Evolutionary conservation across 2,113 vertebrate species (phyloP).

Genomic region (Mola mola): DNA sequence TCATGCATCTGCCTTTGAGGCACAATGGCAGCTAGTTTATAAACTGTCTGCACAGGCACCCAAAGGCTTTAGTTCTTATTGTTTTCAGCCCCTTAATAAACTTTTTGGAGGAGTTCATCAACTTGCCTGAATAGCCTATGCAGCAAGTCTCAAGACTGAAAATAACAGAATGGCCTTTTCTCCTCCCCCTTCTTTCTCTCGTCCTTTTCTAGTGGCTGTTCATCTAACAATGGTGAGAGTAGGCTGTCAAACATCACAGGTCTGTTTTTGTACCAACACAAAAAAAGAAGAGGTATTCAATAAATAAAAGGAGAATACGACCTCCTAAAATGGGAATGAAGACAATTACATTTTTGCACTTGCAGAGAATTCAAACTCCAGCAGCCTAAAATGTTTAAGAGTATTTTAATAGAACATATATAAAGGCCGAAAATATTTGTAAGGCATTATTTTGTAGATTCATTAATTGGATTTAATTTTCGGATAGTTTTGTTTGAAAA

Average conservation of each 20-base stretch:
- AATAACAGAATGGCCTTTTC: conserved; percentile 91
- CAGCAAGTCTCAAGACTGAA: conserved; percentile 91
- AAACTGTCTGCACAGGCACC: conserved; percentile 94
- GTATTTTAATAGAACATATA: neutral
- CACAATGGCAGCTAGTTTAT: conserved; percentile 96
- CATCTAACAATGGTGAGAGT: conserved; percentile 82
- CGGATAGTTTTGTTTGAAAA: too few species aligned
- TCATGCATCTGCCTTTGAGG: conserved; percentile 93
- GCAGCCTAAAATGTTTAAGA: conserved; percentile 37
- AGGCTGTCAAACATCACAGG: conserved; percentile 86
- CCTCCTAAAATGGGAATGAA: conserved; percentile 58
- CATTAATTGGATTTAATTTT: too few species aligned
- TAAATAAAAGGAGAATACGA: conserved; percentile 67
- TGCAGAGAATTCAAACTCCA: conserved; percentile 41
- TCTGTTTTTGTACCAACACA: conserved; percentile 72
- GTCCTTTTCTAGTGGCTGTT: conserved; percentile 77
- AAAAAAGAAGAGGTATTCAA: conserved; percentile 70
- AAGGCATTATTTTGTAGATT: too few species aligned
- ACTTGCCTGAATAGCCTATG: conserved; percentile 95
- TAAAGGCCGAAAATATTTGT: neutral
- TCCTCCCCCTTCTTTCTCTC: conserved; percentile 77
- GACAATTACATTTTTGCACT: conserved; percentile 68
- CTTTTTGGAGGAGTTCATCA: conserved; percentile 99
- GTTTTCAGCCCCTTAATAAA: conserved; percentile 98
- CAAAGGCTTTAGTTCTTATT: conserved; percentile 91